phyloP scores from a whole-genome alignment of 1,140 invertebrate genomes.

The Battus philenor region DNA sequence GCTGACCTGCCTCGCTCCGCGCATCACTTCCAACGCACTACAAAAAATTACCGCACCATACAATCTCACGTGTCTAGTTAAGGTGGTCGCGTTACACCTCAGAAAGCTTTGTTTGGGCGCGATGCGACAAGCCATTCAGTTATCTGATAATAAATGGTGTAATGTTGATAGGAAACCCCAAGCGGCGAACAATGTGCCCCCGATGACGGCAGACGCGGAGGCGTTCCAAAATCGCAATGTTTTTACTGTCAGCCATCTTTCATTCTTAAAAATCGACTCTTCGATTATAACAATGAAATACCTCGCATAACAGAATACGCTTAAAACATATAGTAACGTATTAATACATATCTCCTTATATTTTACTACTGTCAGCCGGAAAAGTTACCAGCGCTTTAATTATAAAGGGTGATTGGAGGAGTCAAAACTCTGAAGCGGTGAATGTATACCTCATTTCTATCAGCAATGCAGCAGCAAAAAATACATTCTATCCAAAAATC shows the following conservation, averaged over 20 bases:
- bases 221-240: slow-evolving; percentile 5
- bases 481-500: no score
- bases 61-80: slow-evolving; percentile 29
- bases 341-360: no score
- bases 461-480: no score
- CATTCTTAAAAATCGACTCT: slow-evolving; percentile 8
- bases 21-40: slow-evolving; percentile 2
- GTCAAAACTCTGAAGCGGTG: no score
- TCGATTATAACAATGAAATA: slow-evolving; percentile 2
- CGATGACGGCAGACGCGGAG: slow-evolving; percentile 19
- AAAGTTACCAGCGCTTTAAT: no score
- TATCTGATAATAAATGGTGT: slow-evolving; percentile 65
- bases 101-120: slow-evolving; percentile 61
- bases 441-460: no score
- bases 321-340: no score
- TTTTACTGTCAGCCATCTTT: slow-evolving; percentile 13
- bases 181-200: slow-evolving; percentile 25
- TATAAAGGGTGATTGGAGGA: no score
- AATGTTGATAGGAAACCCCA: slow-evolving; percentile 46
- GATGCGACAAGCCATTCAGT: slow-evolving; percentile 66
- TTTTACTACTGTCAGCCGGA: no score
- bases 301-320: no score
- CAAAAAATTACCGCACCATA: slow-evolving; percentile 29
- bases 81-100: slow-evolving; percentile 51
- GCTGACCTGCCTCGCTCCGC: slow-evolving; percentile 28